Evolutionary conservation across 2,888 invertebrate species (phyloP), one percentile per base, ranked within the genome.

Genomic region (Odontothrips loti): DNA sequence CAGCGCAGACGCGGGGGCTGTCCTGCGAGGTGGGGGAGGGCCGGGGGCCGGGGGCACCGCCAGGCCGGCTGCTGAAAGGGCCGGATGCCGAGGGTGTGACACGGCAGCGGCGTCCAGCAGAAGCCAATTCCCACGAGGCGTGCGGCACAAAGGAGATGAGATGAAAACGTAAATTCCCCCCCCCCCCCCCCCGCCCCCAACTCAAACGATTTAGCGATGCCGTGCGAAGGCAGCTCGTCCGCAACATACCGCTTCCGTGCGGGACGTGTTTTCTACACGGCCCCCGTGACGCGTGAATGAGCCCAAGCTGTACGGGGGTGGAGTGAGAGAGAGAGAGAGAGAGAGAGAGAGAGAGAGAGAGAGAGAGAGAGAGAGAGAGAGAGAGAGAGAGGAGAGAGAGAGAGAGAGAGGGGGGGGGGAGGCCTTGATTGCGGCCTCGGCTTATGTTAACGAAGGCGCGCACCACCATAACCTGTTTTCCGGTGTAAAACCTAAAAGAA

Each of bases 401-500:
- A 43, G 34, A 43, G 34, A 43, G 34, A 43, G 34, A 43, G 34
- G 6, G 34, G 34, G 34, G 34, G 34, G 20, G 58, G 58, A 15
- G 17, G 11, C 6, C 58, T 20, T 58, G 20, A 20, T 43, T 43
- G 34, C 34, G 58, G 58, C 20, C 27, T 12, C 23, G 27, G 68
- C 68, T 75, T 75, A 75, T 75, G 68, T 75, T 75, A 75, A 75
- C 68, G 68, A 75, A 75, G 68, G 68, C n/a, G 27, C 58, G 58
- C 58, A 15, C 58, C 58, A 6, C 34, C 58, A 58, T 58, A 75
- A 75, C 68, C 68, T 75, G 68, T 75, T 75, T 20, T 58, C 68
- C 68, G 68, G n/a, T 58, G 58, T 43, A 43, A 43, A 43, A 43
- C 34, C 34, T 43, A 43, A 43, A 43, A 43, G 34, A 43, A 43